Evolutionary conservation across 2,113 vertebrate species (phyloP).

Genomic region (Lepidothrix coronata): DNA sequence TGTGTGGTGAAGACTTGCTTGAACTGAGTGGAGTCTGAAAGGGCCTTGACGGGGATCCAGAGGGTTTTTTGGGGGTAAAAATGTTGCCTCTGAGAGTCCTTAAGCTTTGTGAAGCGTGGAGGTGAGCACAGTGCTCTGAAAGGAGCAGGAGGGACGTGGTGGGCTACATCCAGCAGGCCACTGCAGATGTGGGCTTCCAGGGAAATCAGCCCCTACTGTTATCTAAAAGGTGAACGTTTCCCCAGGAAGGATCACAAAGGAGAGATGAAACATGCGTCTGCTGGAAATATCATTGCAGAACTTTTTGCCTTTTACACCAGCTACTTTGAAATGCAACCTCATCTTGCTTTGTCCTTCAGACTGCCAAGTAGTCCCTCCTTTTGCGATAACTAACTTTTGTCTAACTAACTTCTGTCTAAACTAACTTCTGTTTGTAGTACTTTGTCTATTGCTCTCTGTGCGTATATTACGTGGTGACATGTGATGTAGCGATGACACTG

Average conservation of each 20-base stretch:
- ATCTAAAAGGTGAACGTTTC: neutral
- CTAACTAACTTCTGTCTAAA: neutral
- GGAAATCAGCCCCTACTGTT: neutral
- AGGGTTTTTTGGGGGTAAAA: neutral
- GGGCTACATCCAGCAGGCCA: neutral
- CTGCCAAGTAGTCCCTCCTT: neutral
- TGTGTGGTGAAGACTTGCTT: neutral
- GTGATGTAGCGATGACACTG: neutral
- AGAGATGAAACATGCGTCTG: neutral
- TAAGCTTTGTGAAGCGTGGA: neutral
- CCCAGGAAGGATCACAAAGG: neutral
- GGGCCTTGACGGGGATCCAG: fast-evolving
- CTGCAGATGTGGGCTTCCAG: fast-evolving
- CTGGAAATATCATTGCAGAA: neutral
- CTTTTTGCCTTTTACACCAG: neutral
- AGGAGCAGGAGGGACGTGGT: neutral
- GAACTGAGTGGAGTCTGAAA: neutral
- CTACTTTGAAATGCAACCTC: neutral
- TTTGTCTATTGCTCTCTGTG: neutral
- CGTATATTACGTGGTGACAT: neutral
- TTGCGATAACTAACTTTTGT: neutral
- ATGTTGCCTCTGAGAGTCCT: fast-evolving
- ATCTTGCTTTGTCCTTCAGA: neutral
- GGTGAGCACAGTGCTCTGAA: neutral
- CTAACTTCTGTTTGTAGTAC: neutral